Evolutionary conservation across 1,140 invertebrate genomes (phyloP).

Genomic region (Thaumatotibia leucotreta): DNA sequence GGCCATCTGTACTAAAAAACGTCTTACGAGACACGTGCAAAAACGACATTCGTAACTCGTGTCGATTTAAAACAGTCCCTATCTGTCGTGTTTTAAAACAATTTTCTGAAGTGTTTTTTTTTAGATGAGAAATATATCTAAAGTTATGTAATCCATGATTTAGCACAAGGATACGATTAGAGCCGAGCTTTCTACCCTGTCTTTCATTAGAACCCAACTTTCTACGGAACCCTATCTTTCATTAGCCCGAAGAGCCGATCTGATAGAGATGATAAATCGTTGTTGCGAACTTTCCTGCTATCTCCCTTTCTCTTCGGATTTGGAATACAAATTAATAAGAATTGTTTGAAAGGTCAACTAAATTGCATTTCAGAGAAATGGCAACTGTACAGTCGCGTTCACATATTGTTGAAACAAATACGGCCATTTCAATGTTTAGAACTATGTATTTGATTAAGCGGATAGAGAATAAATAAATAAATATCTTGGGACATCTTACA

Average conservation of each 20-base stretch:
- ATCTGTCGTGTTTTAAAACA: too few relatives aligned
- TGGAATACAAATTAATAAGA: not conserved
- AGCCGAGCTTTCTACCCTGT: constrained; percentile 21
- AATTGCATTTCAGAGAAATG: not conserved
- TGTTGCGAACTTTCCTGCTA: constrained; percentile 27
- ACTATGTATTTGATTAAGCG: too few relatives aligned
- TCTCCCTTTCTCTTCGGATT: constrained; percentile 30
- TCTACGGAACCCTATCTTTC: constrained; percentile 25
- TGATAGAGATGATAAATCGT: constrained; percentile 39
- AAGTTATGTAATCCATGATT: not conserved
- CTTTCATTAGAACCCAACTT: constrained; percentile 25
- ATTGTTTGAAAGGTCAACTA: not conserved
- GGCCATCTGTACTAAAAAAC: too few relatives aligned
- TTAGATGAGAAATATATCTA: not conserved
- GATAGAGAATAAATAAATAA: too few relatives aligned
- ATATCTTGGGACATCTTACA: too few relatives aligned
- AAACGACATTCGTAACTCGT: too few relatives aligned
- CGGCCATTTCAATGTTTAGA: too few relatives aligned
- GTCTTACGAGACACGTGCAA: too few relatives aligned
- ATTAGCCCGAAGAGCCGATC: constrained; percentile 28
- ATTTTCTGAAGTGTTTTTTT: not conserved
- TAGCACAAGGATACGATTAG: not conserved
- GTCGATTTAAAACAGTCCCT: too few relatives aligned
- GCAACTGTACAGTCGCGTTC: not conserved
- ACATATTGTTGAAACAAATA: too few relatives aligned